Base-by-base conservation (phyloP, 1,140 invertebrate genomes). In the Drosophila busckii region DNA sequence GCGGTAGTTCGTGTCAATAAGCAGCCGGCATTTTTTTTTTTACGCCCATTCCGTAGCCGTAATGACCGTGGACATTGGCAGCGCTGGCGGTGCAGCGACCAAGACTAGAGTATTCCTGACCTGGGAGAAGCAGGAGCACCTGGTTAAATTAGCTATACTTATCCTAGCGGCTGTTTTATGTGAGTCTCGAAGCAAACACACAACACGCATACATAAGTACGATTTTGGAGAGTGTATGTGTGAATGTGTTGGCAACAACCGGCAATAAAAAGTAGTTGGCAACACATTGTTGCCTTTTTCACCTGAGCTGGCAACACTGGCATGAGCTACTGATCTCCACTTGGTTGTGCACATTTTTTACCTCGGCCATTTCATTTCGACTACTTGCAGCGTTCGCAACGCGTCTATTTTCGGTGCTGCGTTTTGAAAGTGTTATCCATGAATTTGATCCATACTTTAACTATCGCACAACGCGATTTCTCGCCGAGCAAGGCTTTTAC, bases 401-500 rank as follows among this genome's bases (percentile, higher is more conserved):
- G 9, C 91, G 97, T 48, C 88, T 99, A 9, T 99, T 98, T 88
- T 98, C 97, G 12, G 97, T 99, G n/a, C 88, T 99, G 41, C 91
- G 97, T 32, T 99, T 97, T 88, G 97, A 99, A 88, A 97, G 96
- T 88, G 97, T 99, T 3, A 99, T 99, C 75, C 97, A 99, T 89
- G 97, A 99, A 89, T 99, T 99, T 89, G 97, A 99, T 93, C 97
- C 97, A 1, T 99, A 99, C 87, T 99, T 99, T 87, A 99, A 99
- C 89, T 99, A 99, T 88, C 92, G 98, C 73, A 98, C 97, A 23
- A 99, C 98, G 6, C 93, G 96, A 65, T 99, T 93, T 87, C 89
- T 99, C 41, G 92, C 96, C 2, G 97, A 99, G 88, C 94, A 99
- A 89, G 98, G 97, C 2, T 99, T 98, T 88, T 99, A 99, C 88